Conservation (phyloP, 2,797 vertebrate species). For the Melanotaenia boesemani region DNA sequence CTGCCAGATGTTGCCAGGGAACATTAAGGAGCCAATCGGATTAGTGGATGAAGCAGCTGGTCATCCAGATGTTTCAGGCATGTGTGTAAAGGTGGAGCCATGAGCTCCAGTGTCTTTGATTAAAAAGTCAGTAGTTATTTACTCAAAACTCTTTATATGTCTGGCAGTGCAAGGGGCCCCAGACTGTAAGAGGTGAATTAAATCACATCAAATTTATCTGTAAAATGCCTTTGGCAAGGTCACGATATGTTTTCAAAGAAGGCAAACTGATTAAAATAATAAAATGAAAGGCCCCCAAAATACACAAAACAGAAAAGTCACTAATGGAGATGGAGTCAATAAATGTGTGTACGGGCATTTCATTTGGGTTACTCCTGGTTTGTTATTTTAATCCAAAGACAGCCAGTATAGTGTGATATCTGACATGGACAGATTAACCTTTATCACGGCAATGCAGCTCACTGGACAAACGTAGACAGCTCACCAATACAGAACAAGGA, state of each 20-base stretch:
- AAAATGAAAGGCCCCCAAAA: constrained; percentile 1
- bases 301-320: constrained; percentile 3
- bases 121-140: constrained; percentile 81
- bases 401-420: constrained; percentile 68
- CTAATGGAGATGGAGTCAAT: constrained; percentile 4
- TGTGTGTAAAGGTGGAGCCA: constrained; percentile 69
- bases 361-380: constrained; percentile 45
- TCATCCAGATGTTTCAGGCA: constrained; percentile 70
- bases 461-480: constrained; percentile 70
- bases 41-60: constrained; percentile 73
- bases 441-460: constrained; percentile 66
- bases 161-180: constrained; percentile 46
- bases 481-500: constrained; percentile 70
- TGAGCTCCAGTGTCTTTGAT: constrained; percentile 72
- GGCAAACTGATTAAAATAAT: constrained; percentile 10
- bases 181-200: constrained; percentile 43
- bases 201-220: constrained; percentile 42
- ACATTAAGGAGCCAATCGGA: constrained; percentile 70
- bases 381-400: constrained; percentile 75
- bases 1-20: constrained; percentile 71
- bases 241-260: constrained; percentile 35
- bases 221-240: constrained; percentile 29
- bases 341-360: constrained; percentile 13
- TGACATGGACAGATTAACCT: constrained; percentile 79
- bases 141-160: constrained; percentile 67